Evolutionary conservation across 2,797 vertebrate species (phyloP), one percentile per base, ranked within the genome.

Genomic region (Podargus strigoides): DNA sequence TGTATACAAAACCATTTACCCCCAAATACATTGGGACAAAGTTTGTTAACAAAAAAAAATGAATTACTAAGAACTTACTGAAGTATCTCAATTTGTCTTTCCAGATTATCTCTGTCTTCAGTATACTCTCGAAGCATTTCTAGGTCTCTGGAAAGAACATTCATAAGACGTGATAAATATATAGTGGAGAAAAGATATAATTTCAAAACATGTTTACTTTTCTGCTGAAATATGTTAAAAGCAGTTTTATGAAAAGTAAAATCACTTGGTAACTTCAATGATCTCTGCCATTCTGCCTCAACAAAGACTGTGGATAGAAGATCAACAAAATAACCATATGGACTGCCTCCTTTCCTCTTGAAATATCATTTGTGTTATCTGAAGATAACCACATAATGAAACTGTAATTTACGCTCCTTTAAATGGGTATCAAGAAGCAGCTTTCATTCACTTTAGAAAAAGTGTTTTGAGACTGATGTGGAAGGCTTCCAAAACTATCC

Each of bases 71-170:
- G 58, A 94, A 98, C 99, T 98, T 98, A 99, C 99, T 99, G 99
- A 92, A 99, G 98, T 55, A 99, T 98, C 97, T 99, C 98, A 81
- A 99, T 99, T 98, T 99, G 99, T 91, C 98, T 98, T 98, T 99
- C 98, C 96, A 99, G 97, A 95, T 98, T 98, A 88, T 98, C 99
- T 95, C 98, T 98, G 93, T 99, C 99, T 89, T 99, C 98, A 17
- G 98, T 97, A 95, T 99, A 99, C 23, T 98, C 98, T 87, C 98
- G 98, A 95, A 99, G 98, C 76, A 99, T 97, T 97, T 98, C 98
- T 95, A 99, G 98, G 46, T 99, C 99, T 97, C 99, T 99, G 97
- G 15, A 96, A 64, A 94, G 93, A 91, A 72, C 16, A 67, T 32
- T n/a, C 73, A 12, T 22, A 46, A 63, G 11, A 76, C 21, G 9